Percentiles rank a stretch among this genome's conserved stretches.
Conservation (phyloP, 30 jellyfish, hydroid and myxozoan genomes). For the Turritopsis rubra region DNA sequence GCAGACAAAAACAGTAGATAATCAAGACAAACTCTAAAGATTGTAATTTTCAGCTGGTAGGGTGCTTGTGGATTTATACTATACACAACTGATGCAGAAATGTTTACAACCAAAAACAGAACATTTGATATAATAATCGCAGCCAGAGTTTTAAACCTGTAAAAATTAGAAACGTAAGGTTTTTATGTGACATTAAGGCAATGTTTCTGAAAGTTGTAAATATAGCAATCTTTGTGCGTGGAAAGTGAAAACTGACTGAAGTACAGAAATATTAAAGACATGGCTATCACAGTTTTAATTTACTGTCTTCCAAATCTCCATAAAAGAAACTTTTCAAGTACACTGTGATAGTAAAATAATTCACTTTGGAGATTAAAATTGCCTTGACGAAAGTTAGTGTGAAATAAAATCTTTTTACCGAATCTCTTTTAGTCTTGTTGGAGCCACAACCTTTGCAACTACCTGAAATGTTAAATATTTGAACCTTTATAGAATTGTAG, state of each 20-base stretch:
- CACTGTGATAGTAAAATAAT: too few relatives aligned
- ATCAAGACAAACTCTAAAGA: conserved; percentile 79
- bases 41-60: conserved; percentile 65
- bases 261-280: too few relatives aligned
- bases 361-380: background rate
- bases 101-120: conserved; percentile 60
- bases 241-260: too few relatives aligned
- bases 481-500: background rate
- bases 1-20: conserved; percentile 76
- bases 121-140: conserved; percentile 46
- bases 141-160: conserved; percentile 45
- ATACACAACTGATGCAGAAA: conserved; percentile 66
- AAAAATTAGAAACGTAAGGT: background rate
- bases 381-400: background rate
- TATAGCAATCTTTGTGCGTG: too few relatives aligned
- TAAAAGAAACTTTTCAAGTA: too few relatives aligned
- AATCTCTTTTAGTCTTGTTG: conserved; percentile 12
- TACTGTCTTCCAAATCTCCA: too few relatives aligned
- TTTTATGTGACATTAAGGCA: too few relatives aligned
- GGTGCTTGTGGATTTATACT: conserved; percentile 61
- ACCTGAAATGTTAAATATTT: too few relatives aligned
- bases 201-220: too few relatives aligned
- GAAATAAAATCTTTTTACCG: background rate
- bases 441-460: conserved; percentile 23
- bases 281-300: too few relatives aligned